phyloP scores from a whole-genome alignment of 2,888 invertebrate species.

The Eupithecia exiguata region DNA sequence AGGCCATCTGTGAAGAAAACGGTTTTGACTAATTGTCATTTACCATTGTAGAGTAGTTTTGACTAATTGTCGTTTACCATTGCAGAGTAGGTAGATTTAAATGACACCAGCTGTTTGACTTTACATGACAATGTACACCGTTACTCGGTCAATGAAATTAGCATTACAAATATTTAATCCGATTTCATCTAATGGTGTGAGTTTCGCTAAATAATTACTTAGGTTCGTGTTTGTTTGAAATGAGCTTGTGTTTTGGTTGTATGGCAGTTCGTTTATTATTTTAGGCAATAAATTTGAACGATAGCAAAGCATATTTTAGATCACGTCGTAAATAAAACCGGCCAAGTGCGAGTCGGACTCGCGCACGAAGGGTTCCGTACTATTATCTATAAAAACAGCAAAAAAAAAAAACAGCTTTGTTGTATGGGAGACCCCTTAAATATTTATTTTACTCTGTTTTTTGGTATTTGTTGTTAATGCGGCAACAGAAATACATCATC shows the following conservation, averaged over 20 bases:
- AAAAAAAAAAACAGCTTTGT: too few species aligned
- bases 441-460: too few species aligned
- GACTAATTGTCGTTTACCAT: slow-evolving; percentile 53
- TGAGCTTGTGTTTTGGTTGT: not conserved
- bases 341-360: too few species aligned
- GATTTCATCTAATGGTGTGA: slow-evolving; percentile 33
- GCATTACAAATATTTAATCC: slow-evolving; percentile 38
- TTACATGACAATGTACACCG: slow-evolving; percentile 38
- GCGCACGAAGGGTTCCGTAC: too few species aligned
- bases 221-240: not conserved
- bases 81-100: slow-evolving; percentile 44
- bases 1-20: slow-evolving; percentile 51
- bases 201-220: slow-evolving; percentile 23
- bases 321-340: too few species aligned
- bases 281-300: not conserved
- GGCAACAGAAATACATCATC: too few species aligned
- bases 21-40: slow-evolving; percentile 53
- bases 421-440: too few species aligned
- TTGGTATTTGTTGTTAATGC: too few species aligned
- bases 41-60: slow-evolving; percentile 41
- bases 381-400: too few species aligned
- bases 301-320: not conserved
- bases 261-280: not conserved
- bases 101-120: slow-evolving; percentile 31
- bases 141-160: slow-evolving; percentile 40